A percentile compares a stretch with the other conserved stretches of the same genome.
Evolutionary conservation across 2,113 vertebrate genomes (phyloP).

Genomic region (Peromyscus polionotus): DNA sequence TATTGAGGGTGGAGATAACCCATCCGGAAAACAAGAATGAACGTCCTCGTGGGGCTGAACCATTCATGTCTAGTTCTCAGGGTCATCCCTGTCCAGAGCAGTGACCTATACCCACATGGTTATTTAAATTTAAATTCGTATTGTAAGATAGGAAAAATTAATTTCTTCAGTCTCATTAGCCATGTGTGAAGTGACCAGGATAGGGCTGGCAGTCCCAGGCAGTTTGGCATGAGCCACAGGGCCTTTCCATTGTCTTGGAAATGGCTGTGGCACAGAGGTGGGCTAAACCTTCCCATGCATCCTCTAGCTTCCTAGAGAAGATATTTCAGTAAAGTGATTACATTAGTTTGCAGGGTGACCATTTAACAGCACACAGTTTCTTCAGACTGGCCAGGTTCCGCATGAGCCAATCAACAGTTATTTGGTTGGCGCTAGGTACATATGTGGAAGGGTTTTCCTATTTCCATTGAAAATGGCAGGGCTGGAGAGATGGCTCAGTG

Average conservation of each 20-base stretch:
- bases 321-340: constrained; percentile 72
- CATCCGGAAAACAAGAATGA: not conserved
- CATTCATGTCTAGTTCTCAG: constrained; percentile 65
- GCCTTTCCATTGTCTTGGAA: not conserved
- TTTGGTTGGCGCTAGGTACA: not conserved
- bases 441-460: not conserved
- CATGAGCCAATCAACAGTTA: not conserved
- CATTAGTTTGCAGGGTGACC: constrained; percentile 66
- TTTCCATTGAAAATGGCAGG: not conserved
- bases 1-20: not conserved
- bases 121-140: not conserved
- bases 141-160: not conserved
- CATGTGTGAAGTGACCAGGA: fast-evolving
- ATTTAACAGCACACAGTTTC: not conserved
- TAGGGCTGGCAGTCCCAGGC: fast-evolving
- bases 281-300: not conserved
- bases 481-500: not conserved
- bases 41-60: constrained; percentile 43
- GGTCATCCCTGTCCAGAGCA: not conserved
- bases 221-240: fast-evolving
- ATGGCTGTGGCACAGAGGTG: fast-evolving
- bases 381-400: not conserved
- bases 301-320: constrained; percentile 54
- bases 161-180: no score
- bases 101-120: not conserved